Base-by-base conservation (phyloP, 2,888 invertebrate species). In the Campaea margaritaria region DNA sequence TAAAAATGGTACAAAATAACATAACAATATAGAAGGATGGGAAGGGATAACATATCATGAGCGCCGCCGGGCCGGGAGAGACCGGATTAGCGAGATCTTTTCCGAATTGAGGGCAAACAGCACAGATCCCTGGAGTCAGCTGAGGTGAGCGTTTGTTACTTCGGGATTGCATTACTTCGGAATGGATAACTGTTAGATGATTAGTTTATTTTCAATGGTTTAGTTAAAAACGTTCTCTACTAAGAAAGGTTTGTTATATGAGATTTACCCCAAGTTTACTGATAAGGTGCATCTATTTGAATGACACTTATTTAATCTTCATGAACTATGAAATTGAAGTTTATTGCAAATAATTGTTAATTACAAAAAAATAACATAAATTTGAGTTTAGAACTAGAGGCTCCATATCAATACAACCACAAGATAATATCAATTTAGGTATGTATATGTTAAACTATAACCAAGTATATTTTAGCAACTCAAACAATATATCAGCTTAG, bases 31-130 rank as follows among this genome's bases (percentile, higher is more conserved):
- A 27, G 48, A 16, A 53, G 46, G 28, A 47, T 68, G 67, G 61
- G 69, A 67, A 75, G 74, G 68, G 73, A 75, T 74, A 81, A 80
- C 79, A 80, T 80, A 83, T 83, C 77, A 79, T 69, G 75, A 74
- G 70, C 38, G 70, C 43, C 16, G 72, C 67, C 75, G 83, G 76
- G 65, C 62, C 55, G 85, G 76, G 82, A 83, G 78, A 67, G 72
- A 65, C 72, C 70, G 85, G 89, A 89, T 89, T 88, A 87, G 83
- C 80, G 78, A 81, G 83, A 87, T 87, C 85, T 85, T 83, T 84
- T 82, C 80, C 77, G 85, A 87, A 87, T 86, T 83, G 85, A 85
- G 85, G 85, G 85, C 83, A 89, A 87, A 87, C 87, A 86, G 85
- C 81, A 70, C 70, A 69, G 68, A 64, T 83, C 85, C 83, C 83